A percentile compares a stretch with the other conserved stretches of the same genome.
Evolutionary conservation across 2,797 vertebrate genomes (phyloP).

Genomic region (Euthynnus affinis): DNA sequence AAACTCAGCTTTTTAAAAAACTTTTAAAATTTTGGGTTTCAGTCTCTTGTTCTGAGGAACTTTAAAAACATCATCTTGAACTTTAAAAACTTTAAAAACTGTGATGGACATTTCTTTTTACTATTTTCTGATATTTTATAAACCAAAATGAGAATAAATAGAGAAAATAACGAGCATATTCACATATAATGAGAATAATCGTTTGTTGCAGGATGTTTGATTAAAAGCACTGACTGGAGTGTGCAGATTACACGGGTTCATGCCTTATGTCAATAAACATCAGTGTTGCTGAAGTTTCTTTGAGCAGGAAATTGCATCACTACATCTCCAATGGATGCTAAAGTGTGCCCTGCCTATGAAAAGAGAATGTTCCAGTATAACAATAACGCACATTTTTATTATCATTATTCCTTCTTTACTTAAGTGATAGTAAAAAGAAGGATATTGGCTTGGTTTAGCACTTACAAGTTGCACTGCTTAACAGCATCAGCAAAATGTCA

Average conservation of each 20-base stretch:
- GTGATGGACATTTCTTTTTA: not conserved
- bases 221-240: not conserved
- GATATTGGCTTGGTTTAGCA: conserved; percentile 10
- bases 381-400: conserved; percentile 31
- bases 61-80: not conserved
- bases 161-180: conserved; percentile 17
- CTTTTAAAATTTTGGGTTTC: no score
- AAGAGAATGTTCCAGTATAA: conserved; percentile 14
- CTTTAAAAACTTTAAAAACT: not conserved
- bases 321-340: conserved; percentile 1
- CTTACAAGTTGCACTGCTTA: conserved; percentile 28
- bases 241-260: conserved; percentile 2
- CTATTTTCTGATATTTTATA: not conserved
- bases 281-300: not conserved
- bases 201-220: conserved; percentile 4
- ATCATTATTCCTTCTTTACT: conserved; percentile 8
- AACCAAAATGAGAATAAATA: not conserved
- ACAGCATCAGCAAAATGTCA: conserved; percentile 49
- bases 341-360: conserved; percentile 3
- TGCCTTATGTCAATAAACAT: conserved; percentile 24
- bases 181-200: conserved; percentile 19
- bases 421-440: conserved; percentile 15
- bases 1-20: no score
- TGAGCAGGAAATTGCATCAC: conserved; percentile 14
- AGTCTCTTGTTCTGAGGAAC: not conserved